phyloP scores from a whole-genome alignment of 2,113 vertebrate species.

The Numida meleagris region DNA sequence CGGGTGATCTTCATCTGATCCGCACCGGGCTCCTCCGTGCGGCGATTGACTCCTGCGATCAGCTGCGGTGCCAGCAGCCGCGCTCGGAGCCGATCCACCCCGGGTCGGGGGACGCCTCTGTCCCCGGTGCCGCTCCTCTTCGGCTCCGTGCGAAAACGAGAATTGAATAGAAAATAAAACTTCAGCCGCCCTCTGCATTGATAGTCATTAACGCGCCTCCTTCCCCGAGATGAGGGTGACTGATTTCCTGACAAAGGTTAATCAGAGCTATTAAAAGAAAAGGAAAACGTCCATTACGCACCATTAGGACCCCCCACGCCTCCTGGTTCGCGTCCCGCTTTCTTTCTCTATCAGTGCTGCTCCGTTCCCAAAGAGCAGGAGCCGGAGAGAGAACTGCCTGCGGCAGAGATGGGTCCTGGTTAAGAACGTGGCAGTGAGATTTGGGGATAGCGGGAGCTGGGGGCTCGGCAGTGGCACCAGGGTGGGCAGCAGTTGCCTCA shows the following conservation, averaged over 20 bases:
- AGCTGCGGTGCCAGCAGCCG: neutral
- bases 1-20: too few relatives aligned
- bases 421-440: neutral
- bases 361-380: neutral
- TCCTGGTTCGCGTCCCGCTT: neutral
- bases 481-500: neutral
- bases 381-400: neutral
- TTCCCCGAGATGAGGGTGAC: neutral
- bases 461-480: neutral
- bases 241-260: neutral
- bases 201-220: neutral
- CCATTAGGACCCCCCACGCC: neutral
- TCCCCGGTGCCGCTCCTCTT: neutral
- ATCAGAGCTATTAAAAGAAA: neutral
- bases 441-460: neutral
- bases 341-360: neutral
- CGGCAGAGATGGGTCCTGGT: neutral
- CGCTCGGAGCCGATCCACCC: too few relatives aligned
- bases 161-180: neutral
- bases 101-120: neutral
- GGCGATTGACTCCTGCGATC: neutral
- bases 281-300: neutral
- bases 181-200: neutral
- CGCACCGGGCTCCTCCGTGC: too few relatives aligned
- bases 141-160: neutral